Conservation (phyloP, 1,140 invertebrate species). For the Calliphora vicina region DNA sequence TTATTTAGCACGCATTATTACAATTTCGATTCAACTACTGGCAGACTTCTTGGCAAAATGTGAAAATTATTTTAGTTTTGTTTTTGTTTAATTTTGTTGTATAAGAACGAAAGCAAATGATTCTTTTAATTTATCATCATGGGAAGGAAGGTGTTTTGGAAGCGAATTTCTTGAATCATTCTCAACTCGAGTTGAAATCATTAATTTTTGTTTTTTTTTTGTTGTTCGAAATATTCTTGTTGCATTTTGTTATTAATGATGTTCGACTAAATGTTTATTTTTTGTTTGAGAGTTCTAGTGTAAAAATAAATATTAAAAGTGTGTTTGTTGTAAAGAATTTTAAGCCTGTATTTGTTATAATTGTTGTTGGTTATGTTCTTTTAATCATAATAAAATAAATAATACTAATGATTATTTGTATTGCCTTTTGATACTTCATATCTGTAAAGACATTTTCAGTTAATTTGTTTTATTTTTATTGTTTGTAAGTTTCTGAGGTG, state of each 20-base stretch:
- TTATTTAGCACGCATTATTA: conserved; percentile 35
- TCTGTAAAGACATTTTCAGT: conserved; percentile 8
- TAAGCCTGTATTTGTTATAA: background rate
- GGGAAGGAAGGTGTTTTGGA: conserved; percentile 12
- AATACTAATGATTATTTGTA: background rate
- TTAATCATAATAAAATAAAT: background rate
- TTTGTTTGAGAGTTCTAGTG: background rate
- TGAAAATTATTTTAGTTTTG: background rate
- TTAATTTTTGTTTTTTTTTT: background rate
- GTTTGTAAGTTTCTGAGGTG: background rate
- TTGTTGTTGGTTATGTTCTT: background rate
- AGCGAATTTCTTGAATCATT: background rate
- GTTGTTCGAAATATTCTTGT: conserved; percentile 46
- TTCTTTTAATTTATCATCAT: background rate
- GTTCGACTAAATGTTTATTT: conserved; percentile 57
- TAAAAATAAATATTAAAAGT: background rate
- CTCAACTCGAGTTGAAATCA: background rate
- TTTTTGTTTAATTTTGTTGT: background rate
- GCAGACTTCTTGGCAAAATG: conserved; percentile 24
- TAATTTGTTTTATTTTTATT: conserved; percentile 15
- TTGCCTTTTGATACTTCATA: background rate
- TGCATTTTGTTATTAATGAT: conserved; percentile 62
- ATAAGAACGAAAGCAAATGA: too few relatives aligned
- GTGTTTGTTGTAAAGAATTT: background rate
- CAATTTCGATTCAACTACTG: conserved; percentile 16